Evolutionary conservation across 1,140 invertebrate species (phyloP).

Genomic region (Sycophaga agraensis): DNA sequence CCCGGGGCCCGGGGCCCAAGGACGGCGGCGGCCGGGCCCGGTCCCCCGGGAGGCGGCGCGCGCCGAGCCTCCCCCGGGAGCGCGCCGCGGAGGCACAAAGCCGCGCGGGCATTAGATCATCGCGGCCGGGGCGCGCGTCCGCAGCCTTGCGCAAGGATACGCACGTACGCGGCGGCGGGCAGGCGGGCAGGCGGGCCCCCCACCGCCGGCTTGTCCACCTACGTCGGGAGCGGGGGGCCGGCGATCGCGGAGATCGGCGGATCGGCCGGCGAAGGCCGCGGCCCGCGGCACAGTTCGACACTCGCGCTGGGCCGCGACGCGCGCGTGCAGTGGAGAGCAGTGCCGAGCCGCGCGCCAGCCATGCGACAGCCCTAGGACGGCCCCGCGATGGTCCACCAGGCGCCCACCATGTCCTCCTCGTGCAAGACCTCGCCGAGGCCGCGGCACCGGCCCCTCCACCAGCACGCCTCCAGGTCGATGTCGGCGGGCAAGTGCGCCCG

Average conservation of each 20-base stretch:
- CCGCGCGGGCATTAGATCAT: constrained; percentile 1
- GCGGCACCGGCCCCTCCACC: not conserved
- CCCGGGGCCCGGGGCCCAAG: not conserved
- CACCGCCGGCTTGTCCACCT: too few relatives aligned
- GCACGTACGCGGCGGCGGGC: not conserved
- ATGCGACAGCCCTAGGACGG: too few relatives aligned
- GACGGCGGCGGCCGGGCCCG: not conserved
- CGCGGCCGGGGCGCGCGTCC: not conserved
- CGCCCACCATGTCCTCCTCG: constrained; percentile 52
- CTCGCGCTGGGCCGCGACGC: constrained; percentile 49
- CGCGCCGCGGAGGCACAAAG: not conserved
- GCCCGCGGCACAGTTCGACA: constrained; percentile 50
- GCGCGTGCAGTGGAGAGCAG: constrained; percentile 38
- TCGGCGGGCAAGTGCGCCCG: not conserved
- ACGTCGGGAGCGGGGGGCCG: too few relatives aligned
- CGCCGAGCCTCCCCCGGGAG: not conserved
- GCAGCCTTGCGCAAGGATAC: constrained; percentile 16
- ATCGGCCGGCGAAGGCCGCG: too few relatives aligned
- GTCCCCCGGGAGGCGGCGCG: constrained; percentile 2
- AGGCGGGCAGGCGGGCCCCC: too few relatives aligned
- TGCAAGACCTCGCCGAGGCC: constrained; percentile 44
- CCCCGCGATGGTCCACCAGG: constrained; percentile 49
- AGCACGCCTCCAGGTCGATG: constrained; percentile 22
- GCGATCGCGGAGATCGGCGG: too few relatives aligned
- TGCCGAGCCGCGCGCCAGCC: constrained; percentile 33